phyloP scores from a whole-genome alignment of 2,888 invertebrate species.

The Hesperia comma region DNA sequence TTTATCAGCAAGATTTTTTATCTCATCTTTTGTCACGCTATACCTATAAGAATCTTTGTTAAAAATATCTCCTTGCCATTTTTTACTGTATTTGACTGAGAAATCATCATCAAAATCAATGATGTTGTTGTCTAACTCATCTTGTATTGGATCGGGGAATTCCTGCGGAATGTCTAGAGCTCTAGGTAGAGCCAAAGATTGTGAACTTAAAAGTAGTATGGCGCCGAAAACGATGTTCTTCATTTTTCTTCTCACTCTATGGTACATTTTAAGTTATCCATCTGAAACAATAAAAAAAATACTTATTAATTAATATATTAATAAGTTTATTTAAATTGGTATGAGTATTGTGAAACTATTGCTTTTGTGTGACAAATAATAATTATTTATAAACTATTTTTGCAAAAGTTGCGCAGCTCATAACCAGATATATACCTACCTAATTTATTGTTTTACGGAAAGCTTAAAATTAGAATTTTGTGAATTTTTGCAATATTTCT shows the following conservation, averaged over 20 bases:
- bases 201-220: conserved; percentile 59
- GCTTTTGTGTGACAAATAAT: too few relatives aligned
- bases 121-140: conserved; percentile 70
- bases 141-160: conserved; percentile 46
- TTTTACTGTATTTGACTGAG: conserved; percentile 65
- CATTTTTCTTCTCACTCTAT: conserved; percentile 71
- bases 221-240: conserved; percentile 57
- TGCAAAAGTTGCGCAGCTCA: too few relatives aligned
- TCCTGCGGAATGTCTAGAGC: conserved; percentile 54
- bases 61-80: conserved; percentile 61
- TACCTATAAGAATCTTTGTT: conserved; percentile 70
- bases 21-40: conserved; percentile 51
- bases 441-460: too few relatives aligned
- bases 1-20: conserved; percentile 44
- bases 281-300: conserved; percentile 62
- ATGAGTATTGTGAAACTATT: too few relatives aligned
- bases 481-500: too few relatives aligned
- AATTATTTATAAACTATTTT: too few relatives aligned
- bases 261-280: conserved; percentile 65
- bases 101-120: conserved; percentile 76
- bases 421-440: too few relatives aligned
- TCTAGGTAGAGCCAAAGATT: conserved; percentile 52
- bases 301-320: neutral
- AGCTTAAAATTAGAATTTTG: too few relatives aligned
- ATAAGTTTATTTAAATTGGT: too few relatives aligned